Base-by-base conservation (phyloP, 1,140 invertebrate genomes). In the Lycorma delicatula region DNA sequence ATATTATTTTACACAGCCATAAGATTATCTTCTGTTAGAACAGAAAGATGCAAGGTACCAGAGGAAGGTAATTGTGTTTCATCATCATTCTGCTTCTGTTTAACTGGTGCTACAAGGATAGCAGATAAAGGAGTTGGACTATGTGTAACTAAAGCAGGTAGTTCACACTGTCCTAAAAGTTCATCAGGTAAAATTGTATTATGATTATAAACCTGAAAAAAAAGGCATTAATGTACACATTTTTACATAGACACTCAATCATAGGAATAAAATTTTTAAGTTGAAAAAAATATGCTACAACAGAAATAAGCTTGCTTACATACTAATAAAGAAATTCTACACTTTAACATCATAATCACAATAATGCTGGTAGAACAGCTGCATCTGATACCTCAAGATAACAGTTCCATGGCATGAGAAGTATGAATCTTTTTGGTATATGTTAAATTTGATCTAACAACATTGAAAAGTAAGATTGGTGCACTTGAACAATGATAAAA, bases 11-110 rank as follows among this genome's bases (percentile, higher is more conserved):
- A 66, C 5, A 66, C 51, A 7, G 63, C 64, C 54, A 60, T 59
- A 13, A 64, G 47, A 58, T 66, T 64, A 46, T 66, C 65, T 54
- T 66, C 63, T 16, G 63, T 66, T 1, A 66, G 55, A 12, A 66
- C 48, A 12, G 60, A 58, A 18, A 66, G 54, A 27, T 59, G 55
- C 4, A 66, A 11, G 1, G 51, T 58, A 11, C 63, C 65, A 7
- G 31, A 20, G 12, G 44, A 36, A 7, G 56, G 25, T 22, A 44
- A 16, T 2, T 16, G 16, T 20, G 7, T 22, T 22, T 9, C 41
- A 20, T 44, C 41, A 5, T 20, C 23, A 49, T 60, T 47, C 18
- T 36, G 13, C 36, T 55, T 34, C 1, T 28, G 47, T 28, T 36
- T 22, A 26, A 57, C 25, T 9, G 28, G 47, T 13, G 54, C 50